These are phyloP conservation scores for Rhyacichthys aspro DNA, from an alignment of 2,797 vertebrate species.

Conservation along the genomic window DNA sequence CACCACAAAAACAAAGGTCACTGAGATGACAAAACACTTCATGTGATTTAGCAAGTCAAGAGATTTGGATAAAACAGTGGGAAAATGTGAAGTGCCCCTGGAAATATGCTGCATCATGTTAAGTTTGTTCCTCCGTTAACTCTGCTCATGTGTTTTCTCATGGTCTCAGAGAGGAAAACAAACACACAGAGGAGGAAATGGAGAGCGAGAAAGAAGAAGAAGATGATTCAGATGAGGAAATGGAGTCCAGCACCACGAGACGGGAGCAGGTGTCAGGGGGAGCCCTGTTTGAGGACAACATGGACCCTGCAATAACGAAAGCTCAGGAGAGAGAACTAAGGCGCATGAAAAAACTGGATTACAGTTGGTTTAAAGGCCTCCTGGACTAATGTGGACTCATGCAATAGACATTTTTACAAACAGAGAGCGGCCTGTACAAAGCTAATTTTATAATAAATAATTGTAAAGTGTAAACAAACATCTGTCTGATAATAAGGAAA, in stretches of 20 bases:
- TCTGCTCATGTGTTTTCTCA: background rate
- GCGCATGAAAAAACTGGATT: constrained; percentile 85
- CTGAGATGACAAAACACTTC: constrained; percentile 1
- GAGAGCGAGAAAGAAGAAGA: constrained; percentile 85
- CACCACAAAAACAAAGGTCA: background rate
- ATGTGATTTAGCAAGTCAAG: constrained; percentile 12
- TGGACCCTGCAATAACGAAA: constrained; percentile 75
- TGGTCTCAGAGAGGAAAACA: constrained; percentile 55
- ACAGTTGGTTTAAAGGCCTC: constrained; percentile 84
- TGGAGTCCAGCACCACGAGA: constrained; percentile 38
- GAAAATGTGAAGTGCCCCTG: constrained; percentile 3
- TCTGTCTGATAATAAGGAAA: background rate
- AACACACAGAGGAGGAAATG: constrained; percentile 81
- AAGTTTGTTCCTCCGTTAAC: background rate
- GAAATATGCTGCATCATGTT: constrained; percentile 33
- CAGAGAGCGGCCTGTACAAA: background rate
- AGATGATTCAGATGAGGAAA: constrained; percentile 85
- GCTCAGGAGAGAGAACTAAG: constrained; percentile 84
- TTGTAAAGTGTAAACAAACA: background rate
- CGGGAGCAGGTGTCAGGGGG: constrained; percentile 6
- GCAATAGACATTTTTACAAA: background rate
- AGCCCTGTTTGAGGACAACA: constrained; percentile 45
- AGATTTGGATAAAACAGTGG: background rate
- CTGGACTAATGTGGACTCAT: constrained; percentile 36
- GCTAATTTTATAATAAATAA: background rate